Base-by-base conservation (phyloP, 2,888 invertebrate genomes). In the Rotaria sp. region DNA sequence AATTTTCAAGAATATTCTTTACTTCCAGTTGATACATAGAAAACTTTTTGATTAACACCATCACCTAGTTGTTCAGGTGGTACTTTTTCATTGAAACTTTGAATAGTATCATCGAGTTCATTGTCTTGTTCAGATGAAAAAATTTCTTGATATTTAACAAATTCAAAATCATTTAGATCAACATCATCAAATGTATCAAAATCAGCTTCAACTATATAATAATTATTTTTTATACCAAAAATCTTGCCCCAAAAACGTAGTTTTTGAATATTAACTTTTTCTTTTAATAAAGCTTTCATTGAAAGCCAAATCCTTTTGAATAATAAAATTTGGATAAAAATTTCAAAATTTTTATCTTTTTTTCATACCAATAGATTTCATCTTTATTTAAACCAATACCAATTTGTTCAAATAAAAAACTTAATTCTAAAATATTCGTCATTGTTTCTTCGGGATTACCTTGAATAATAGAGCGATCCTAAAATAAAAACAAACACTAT, bases 21-120 rank as follows among this genome's bases (percentile, higher is more conserved):
- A 67, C 67, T 67, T 35, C 35, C 35, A 15, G 67, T 30, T 1
- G 35, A 30, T 15, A 67, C 67, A 67, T 30, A 67, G 5, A 30
- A 67, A 18, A 67, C 30, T 67, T 67, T 67, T 67, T 67, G 67
- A 15, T 67, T 67, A 15, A 67, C 67, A 67, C 67, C 67, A 67
- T 35, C 35, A 15, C 67, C 67, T 11, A 35, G 10, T 67, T 3
- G 30, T 67, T 67, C 67, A 18, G 30, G 30, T 67, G 67, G 67
- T 24, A 67, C 30, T 30, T 67, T 67, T 7, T n/a, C 15, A 57
- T 57, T 57, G 24, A 7, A 11, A 57, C 24, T n/a, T 57, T 3
- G 2, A n/a, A n/a, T 57, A n/a, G 1, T 24, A 57, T 57, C 7
- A 24, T n/a, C 57, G 11, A 11, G 5, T n/a, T 57, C n/a, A n/a